Evolutionary conservation across 2,113 vertebrate genomes (phyloP).

Genomic region (Uria lomvia): DNA sequence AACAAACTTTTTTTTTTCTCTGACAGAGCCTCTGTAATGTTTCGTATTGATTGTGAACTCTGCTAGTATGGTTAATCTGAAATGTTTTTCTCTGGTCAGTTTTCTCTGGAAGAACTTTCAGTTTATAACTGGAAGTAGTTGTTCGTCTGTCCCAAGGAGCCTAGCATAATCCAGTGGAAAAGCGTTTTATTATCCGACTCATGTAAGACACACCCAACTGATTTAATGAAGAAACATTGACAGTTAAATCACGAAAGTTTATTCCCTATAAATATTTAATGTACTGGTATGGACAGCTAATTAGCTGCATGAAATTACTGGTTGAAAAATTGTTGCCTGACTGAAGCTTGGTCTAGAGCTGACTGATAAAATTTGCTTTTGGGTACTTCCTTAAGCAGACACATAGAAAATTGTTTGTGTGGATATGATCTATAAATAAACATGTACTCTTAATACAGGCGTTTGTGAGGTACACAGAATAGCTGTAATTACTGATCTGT

Average conservation of each 20-base stretch:
- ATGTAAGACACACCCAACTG: slow-evolving; percentile 21
- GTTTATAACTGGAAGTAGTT: slow-evolving; percentile 42
- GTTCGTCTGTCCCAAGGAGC: slow-evolving; percentile 2
- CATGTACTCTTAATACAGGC: not conserved
- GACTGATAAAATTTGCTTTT: not conserved
- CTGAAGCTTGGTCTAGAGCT: not conserved
- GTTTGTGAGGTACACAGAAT: not conserved
- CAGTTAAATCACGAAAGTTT: not conserved
- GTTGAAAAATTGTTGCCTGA: not conserved
- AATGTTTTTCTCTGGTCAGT: slow-evolving; percentile 57
- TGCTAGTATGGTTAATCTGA: slow-evolving; percentile 22
- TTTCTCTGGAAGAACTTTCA: slow-evolving; percentile 42
- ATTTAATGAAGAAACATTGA: not conserved
- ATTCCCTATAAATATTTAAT: not conserved
- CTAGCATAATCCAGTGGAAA: slow-evolving; percentile 52
- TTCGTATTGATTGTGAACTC: not conserved
- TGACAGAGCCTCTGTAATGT: not conserved
- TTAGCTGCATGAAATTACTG: not conserved
- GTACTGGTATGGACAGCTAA: not conserved
- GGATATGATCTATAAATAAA: not conserved
- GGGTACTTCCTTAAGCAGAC: no score
- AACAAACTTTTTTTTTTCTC: not conserved
- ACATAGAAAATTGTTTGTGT: not conserved
- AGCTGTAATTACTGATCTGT: not conserved
- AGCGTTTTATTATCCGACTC: slow-evolving; percentile 29